These are phyloP conservation scores for Macroteleia sp. DNA, from an alignment of 2,888 invertebrate genomes.

Conservation along the genomic window DNA sequence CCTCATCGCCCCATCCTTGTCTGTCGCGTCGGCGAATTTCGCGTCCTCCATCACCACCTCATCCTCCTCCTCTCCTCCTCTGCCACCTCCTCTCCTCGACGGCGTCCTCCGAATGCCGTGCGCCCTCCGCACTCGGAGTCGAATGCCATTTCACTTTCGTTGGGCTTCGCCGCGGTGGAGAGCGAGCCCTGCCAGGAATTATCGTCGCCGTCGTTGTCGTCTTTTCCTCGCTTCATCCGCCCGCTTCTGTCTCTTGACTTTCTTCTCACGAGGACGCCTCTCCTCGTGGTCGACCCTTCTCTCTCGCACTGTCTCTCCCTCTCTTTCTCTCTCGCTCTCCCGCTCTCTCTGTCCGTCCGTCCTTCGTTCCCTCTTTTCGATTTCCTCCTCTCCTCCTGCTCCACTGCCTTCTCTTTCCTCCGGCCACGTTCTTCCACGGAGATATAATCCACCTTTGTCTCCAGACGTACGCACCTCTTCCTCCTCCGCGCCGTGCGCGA, in stretches of 20 bases:
- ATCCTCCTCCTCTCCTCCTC: slow-evolving; percentile 64
- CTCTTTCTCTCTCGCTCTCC: background rate
- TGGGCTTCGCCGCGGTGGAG: slow-evolving; percentile 82
- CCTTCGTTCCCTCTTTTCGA: slow-evolving; percentile 43
- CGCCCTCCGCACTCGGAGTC: slow-evolving; percentile 76
- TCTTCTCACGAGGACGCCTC: slow-evolving; percentile 56
- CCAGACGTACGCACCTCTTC: slow-evolving; percentile 41
- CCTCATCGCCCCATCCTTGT: slow-evolving; percentile 72
- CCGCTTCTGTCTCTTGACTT: slow-evolving; percentile 23
- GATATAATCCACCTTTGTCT: slow-evolving; percentile 52
- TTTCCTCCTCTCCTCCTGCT: slow-evolving; percentile 26
- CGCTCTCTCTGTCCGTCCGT: slow-evolving; percentile 23
- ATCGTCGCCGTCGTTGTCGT: slow-evolving; percentile 72
- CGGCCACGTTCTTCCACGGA: slow-evolving; percentile 30
- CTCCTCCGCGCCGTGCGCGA: slow-evolving; percentile 38
- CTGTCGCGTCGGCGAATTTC: slow-evolving; percentile 81
- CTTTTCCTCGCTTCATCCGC: slow-evolving; percentile 62
- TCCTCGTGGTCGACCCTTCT: slow-evolving; percentile 44
- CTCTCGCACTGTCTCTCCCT: slow-evolving; percentile 20
- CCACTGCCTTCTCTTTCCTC: slow-evolving; percentile 37
- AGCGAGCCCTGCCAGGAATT: slow-evolving; percentile 79
- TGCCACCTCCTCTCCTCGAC: slow-evolving; percentile 71
- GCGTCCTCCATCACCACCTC: slow-evolving; percentile 71
- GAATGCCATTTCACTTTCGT: slow-evolving; percentile 84
- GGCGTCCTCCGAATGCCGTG: slow-evolving; percentile 77